Evolutionary conservation across 2,113 vertebrate genomes (phyloP).

Genomic region (Panthera tigris): DNA sequence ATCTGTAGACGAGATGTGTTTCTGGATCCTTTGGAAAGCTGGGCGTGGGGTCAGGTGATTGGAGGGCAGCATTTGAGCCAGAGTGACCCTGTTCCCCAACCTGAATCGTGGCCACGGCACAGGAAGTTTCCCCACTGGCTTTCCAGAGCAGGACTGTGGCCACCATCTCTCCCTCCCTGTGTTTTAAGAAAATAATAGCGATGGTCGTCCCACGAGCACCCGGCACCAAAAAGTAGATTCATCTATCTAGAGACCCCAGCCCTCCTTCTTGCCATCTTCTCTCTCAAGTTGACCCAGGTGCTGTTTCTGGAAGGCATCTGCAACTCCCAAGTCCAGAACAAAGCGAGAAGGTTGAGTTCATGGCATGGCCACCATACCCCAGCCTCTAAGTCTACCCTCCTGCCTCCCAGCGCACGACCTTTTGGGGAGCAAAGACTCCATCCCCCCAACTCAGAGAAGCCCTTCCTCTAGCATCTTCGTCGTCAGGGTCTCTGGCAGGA

Average conservation of each 20-base stretch:
- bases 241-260: rapidly evolving
- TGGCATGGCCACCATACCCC: background rate
- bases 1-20: background rate
- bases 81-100: background rate
- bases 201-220: background rate
- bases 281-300: background rate
- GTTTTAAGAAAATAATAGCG: rapidly evolving
- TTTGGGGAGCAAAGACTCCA: background rate
- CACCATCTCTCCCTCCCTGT: rapidly evolving
- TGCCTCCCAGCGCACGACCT: background rate
- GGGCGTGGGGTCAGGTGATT: background rate
- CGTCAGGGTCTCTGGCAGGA: background rate
- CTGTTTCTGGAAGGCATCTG: background rate
- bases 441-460: background rate
- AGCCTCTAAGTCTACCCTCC: background rate
- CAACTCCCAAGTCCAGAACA: background rate
- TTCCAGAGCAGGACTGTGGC: background rate
- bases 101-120: background rate
- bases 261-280: rapidly evolving
- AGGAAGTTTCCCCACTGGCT: background rate
- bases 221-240: background rate
- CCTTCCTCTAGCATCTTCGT: background rate
- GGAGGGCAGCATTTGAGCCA: background rate
- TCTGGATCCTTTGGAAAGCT: background rate
- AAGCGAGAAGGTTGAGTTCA: background rate